phyloP scores from a whole-genome alignment of 2,113 vertebrate genomes.

The Hippocampus mohnikei region DNA sequence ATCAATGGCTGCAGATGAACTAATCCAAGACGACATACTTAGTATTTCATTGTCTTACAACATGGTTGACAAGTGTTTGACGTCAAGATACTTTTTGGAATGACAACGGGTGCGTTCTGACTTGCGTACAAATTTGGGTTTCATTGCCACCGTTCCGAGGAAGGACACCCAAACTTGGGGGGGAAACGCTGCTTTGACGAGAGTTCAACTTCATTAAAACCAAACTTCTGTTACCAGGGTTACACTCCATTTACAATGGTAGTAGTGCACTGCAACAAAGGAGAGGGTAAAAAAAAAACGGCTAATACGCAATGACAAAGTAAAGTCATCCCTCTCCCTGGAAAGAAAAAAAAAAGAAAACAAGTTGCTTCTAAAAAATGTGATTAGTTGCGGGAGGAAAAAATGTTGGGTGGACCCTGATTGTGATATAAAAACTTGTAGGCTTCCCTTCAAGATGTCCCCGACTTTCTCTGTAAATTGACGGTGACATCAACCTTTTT shows the following conservation, averaged over 20 bases:
- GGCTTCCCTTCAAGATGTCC: constrained; percentile 13
- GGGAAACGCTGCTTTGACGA: not conserved
- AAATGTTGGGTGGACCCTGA: constrained; percentile 50
- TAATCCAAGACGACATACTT: not conserved
- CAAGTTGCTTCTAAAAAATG: constrained; percentile 50
- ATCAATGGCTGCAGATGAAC: not conserved
- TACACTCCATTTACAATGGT: constrained; percentile 62
- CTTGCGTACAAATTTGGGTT: not conserved
- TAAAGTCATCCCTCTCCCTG: constrained; percentile 39
- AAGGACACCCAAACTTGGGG: not conserved
- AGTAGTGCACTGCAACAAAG: constrained; percentile 68
- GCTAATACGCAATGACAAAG: constrained; percentile 5
- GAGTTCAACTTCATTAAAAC: constrained; percentile 52
- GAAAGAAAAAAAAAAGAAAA: constrained; percentile 55
- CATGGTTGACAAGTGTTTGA: not conserved
- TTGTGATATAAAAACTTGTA: constrained; percentile 42
- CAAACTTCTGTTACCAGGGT: constrained; percentile 47
- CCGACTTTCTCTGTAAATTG: not conserved
- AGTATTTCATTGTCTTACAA: not conserved
- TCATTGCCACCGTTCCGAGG: not conserved
- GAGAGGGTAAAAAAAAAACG: constrained; percentile 43
- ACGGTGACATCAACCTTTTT: constrained; percentile 9
- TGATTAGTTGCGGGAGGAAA: constrained; percentile 50
- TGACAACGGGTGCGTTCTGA: no score
- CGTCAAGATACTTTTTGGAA: no score